These are phyloP conservation scores for Drosophila virilis DNA, from an alignment of 1,140 invertebrate species.

Conservation along the genomic window DNA sequence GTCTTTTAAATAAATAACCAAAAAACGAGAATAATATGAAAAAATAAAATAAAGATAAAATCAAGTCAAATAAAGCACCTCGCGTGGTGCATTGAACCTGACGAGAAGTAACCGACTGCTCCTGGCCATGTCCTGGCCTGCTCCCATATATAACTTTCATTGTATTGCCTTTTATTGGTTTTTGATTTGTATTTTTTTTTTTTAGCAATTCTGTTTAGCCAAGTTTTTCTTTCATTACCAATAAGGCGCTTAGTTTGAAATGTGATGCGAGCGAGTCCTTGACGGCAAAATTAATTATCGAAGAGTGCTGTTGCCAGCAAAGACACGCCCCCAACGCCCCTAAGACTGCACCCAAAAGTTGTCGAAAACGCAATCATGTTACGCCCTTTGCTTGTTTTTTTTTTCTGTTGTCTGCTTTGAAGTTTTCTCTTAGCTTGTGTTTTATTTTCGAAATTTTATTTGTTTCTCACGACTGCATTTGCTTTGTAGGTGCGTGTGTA, in stretches of 20 bases:
- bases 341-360: not conserved
- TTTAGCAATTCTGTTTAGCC: conserved; percentile 17
- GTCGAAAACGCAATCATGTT: conserved; percentile 35
- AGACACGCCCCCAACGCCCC: conserved; percentile 23
- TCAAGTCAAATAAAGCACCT: conserved; percentile 44
- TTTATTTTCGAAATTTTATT: conserved; percentile 46
- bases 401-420: conserved; percentile 36
- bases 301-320: conserved; percentile 20
- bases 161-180: conserved; percentile 76
- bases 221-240: conserved; percentile 61
- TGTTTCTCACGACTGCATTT: conserved; percentile 57
- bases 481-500: not conserved
- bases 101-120: not conserved
- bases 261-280: conserved; percentile 59
- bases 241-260: conserved; percentile 72
- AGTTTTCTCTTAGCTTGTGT: conserved; percentile 9
- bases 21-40: conserved; percentile 34
- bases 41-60: conserved; percentile 11
- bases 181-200: conserved; percentile 67
- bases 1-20: conserved; percentile 78
- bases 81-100: conserved; percentile 61
- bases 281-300: conserved; percentile 73
- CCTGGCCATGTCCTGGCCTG: conserved; percentile 13
- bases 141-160: conserved; percentile 38
- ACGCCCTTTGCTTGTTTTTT: conserved; percentile 72